Percentiles rank a stretch among this genome's conserved stretches.
phyloP scores from a whole-genome alignment of 2,797 vertebrate species.

The Tragelaphus eurycerus region DNA sequence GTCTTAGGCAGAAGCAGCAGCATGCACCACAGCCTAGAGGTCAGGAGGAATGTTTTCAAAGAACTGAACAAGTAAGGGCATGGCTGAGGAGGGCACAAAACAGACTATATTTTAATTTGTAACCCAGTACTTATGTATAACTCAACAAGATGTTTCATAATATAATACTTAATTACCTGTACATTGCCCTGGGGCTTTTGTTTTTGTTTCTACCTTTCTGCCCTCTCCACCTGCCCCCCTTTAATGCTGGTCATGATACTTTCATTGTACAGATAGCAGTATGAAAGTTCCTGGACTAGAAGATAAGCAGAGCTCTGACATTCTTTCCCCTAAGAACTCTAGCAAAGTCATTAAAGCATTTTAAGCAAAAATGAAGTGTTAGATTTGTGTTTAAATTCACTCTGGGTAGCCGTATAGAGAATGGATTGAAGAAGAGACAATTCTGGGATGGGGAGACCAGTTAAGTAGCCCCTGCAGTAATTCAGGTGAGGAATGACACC shows the following conservation, averaged over 20 bases:
- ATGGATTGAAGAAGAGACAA: background rate
- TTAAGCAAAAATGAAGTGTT: background rate
- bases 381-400: background rate
- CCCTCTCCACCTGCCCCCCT: background rate
- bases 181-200: background rate
- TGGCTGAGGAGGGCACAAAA: background rate
- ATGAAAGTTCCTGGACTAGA: background rate
- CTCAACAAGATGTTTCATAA: background rate
- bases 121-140: background rate
- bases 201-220: background rate
- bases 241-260: background rate
- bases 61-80: background rate
- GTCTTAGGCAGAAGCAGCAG: background rate
- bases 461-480: background rate
- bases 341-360: background rate
- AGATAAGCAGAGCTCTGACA: background rate
- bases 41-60: background rate
- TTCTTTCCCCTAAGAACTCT: background rate
- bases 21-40: background rate
- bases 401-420: background rate
- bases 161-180: background rate
- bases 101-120: background rate
- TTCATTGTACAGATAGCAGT: background rate
- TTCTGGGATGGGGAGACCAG: background rate
- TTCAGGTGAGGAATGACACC: background rate